These are phyloP conservation scores for Cephonodes hylas DNA, from an alignment of 2,888 invertebrate genomes.

Conservation along the genomic window DNA sequence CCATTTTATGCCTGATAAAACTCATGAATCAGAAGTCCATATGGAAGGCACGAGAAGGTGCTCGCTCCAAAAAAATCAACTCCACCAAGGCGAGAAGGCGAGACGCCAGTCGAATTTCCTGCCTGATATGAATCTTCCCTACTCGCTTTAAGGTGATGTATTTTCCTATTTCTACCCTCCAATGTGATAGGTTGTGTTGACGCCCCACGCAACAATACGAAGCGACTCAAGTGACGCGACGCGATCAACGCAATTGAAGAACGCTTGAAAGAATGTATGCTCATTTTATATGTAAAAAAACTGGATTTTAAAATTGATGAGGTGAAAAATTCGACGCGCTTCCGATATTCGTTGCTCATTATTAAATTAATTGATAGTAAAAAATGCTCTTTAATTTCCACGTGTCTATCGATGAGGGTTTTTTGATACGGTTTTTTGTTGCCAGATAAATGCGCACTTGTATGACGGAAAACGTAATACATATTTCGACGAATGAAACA, in stretches of 20 bases:
- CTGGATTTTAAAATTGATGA: not conserved
- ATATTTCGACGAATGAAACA: no score
- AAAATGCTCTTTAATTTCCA: no score
- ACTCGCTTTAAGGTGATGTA: conserved; percentile 80
- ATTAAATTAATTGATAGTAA: no score
- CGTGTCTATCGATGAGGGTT: no score
- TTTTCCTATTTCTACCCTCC: conserved; percentile 76
- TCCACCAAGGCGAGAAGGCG: conserved; percentile 42
- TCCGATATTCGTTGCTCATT: not conserved
- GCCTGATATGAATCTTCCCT: conserved; percentile 79
- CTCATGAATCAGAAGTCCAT: conserved; percentile 78
- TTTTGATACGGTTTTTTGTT: no score
- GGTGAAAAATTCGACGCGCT: not conserved
- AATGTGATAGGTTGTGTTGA: conserved; percentile 35
- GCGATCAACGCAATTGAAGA: not conserved
- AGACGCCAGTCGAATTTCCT: conserved; percentile 77
- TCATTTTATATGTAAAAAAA: not conserved
- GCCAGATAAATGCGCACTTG: no score
- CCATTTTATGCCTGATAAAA: conserved; percentile 79
- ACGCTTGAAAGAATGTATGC: not conserved
- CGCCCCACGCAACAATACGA: conserved; percentile 36
- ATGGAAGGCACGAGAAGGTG: conserved; percentile 68
- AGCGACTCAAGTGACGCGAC: conserved; percentile 22
- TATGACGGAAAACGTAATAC: no score
- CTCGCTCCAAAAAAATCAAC: conserved; percentile 70